Evolutionary conservation across 2,888 invertebrate genomes (phyloP).

Genomic region (Acleris literana): DNA sequence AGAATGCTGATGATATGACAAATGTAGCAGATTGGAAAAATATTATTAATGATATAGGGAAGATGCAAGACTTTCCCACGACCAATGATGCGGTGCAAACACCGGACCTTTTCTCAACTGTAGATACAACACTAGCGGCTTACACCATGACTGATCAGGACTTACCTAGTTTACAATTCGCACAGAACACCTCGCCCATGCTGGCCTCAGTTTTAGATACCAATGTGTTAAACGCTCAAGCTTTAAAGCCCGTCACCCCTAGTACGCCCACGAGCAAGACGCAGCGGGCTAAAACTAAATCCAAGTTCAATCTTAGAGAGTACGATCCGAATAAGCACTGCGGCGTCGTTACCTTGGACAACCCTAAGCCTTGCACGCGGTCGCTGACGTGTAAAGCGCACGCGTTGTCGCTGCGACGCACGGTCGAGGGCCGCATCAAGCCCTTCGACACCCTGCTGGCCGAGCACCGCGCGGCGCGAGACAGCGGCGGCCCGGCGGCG

Average conservation of each 20-base stretch:
- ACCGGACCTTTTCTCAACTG: constrained; percentile 64
- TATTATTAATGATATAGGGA: constrained; percentile 77
- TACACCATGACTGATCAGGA: constrained; percentile 67
- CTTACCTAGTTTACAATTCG: constrained; percentile 67
- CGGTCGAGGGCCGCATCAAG: constrained; percentile 88
- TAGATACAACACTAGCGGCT: constrained; percentile 57
- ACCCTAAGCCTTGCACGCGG: constrained; percentile 89
- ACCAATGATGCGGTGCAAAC: constrained; percentile 59
- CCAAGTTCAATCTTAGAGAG: constrained; percentile 84
- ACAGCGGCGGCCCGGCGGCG: constrained; percentile 59
- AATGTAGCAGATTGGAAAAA: constrained; percentile 79
- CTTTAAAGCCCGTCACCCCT: constrained; percentile 54
- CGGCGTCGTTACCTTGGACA: constrained; percentile 88
- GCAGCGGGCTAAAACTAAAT: constrained; percentile 65
- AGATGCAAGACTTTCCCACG: constrained; percentile 76
- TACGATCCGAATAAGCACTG: constrained; percentile 93
- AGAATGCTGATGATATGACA: constrained; percentile 77
- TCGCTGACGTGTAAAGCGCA: constrained; percentile 89
- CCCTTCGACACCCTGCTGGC: constrained; percentile 89
- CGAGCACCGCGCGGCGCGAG: constrained; percentile 88
- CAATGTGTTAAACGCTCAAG: constrained; percentile 52
- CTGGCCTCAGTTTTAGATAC: constrained; percentile 57
- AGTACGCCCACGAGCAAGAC: constrained; percentile 59
- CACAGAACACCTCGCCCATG: constrained; percentile 65
- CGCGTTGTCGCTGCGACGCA: constrained; percentile 87